Base-by-base conservation (phyloP, 2,797 vertebrate genomes). In the Neostethus bicornis region DNA sequence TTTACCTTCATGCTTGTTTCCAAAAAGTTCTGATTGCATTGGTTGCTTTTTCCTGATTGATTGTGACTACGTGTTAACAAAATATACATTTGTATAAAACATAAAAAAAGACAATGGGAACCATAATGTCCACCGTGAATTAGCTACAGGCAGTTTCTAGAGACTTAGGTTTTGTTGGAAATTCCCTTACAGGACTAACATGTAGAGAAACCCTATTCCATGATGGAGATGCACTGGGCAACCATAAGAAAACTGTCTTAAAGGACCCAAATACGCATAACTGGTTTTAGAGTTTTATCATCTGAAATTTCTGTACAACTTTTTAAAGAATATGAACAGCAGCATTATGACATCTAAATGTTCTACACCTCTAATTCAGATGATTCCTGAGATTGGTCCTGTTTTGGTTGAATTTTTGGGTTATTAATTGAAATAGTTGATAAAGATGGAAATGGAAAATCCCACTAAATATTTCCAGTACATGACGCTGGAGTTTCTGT, bases 331-430 rank as follows among this genome's bases (percentile, higher is more conserved):
- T 28, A 52, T 11, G 73, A 20, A 57, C 56, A 66, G 54, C 58
- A 75, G 58, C 51, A 61, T 67, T 35, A 51, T 21, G 20, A 44
- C 12, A 48, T 45, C 28, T 54, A 14, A 43, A 62, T 20, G 46
- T 51, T 56, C 21, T 9, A 55, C 41, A 42, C 57, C 63, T 41
- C 37, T 19, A 62, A 42, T 51, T 61, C 52, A 44, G 31, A 68
- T 44, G 70, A 55, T 80, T 75, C 83, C 85, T 89, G 82, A 87
- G 81, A 75, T 70, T 51, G 44, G 52, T 46, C 53, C 45, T 48
- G 49, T 68, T 52, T 63, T 34, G 29, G 7, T 52, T 41, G 1
- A 7, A 51, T n/a, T 71, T 69, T 56, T 45, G 41, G 53, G 55
- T 11, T 10, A 12, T 10, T 9, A 17, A 16, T 17, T 9, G 29